These are phyloP conservation scores for Umimayanthus chanpuru DNA, from an alignment of 92 coral and sea anemone genomes.

Conservation along the genomic window DNA sequence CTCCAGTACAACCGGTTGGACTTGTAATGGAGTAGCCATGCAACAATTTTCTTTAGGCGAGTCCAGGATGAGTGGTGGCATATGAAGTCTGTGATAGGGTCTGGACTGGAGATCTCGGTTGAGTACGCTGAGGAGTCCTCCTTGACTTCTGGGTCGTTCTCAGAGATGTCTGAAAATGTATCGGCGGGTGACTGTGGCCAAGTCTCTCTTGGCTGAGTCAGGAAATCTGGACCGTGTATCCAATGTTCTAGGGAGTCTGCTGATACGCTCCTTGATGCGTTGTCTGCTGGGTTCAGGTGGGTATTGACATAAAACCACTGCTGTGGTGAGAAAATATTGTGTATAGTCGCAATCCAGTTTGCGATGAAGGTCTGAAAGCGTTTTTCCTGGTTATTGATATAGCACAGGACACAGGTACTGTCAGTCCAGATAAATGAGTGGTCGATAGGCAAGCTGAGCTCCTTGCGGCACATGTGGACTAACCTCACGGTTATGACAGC, in stretches of 20 bases:
- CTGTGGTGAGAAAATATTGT: conserved; percentile 34
- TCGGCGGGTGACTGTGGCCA: too few species aligned
- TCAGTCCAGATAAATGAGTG: too few species aligned
- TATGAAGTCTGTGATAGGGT: neutral
- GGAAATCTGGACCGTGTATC: conserved; percentile 47
- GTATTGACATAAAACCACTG: conserved; percentile 49
- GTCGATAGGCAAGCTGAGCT: too few species aligned
- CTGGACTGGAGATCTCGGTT: too few species aligned
- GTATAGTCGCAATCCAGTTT: conserved; percentile 43
- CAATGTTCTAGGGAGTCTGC: conserved; percentile 22
- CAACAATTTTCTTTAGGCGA: conserved; percentile 41
- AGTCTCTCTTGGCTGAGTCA: neutral
- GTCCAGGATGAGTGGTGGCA: conserved; percentile 41
- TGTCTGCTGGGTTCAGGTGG: conserved; percentile 51
- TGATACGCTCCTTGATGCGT: conserved; percentile 42
- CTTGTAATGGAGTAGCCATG: conserved; percentile 46
- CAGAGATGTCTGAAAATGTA: conserved; percentile 6
- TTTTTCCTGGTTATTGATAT: conserved; percentile 45
- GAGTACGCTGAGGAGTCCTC: neutral
- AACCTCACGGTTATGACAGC: too few species aligned
- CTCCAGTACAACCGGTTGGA: neutral
- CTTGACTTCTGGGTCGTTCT: conserved; percentile 44
- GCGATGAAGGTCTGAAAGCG: conserved; percentile 52
- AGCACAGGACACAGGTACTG: too few species aligned
- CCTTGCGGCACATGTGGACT: too few species aligned